Percentiles rank a stretch among this genome's conserved stretches.
phyloP scores from a whole-genome alignment of 2,888 invertebrate species.

The Sisyra nigra region DNA sequence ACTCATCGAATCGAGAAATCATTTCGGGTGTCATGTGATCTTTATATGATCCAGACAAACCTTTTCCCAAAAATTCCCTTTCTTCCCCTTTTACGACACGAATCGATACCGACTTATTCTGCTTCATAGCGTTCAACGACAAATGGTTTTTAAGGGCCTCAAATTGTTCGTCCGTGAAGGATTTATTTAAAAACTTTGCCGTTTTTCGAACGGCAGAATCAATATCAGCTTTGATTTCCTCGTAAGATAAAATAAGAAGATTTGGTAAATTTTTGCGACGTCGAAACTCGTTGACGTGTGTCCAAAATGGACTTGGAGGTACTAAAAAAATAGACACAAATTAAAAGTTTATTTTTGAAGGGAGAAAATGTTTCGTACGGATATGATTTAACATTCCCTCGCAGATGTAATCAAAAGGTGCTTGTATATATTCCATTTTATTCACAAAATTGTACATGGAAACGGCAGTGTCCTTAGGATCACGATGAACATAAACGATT shows the following conservation, averaged over 20 bases:
- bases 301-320: constrained; percentile 20
- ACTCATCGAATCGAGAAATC: constrained; percentile 1
- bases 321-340: constrained; percentile 17
- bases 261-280: constrained; percentile 14
- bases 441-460: background rate
- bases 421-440: too few species aligned
- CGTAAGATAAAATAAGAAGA: constrained; percentile 19
- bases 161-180: background rate
- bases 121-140: background rate
- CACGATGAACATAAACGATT: background rate
- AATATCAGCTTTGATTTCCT: constrained; percentile 24
- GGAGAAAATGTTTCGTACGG: too few species aligned
- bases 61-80: background rate
- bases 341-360: too few species aligned
- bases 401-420: too few species aligned
- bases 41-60: background rate
- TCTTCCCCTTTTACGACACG: background rate
- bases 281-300: constrained; percentile 18
- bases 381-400: too few species aligned
- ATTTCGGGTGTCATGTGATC: background rate
- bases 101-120: background rate
- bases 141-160: background rate
- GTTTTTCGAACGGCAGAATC: background rate
- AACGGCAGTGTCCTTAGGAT: constrained; percentile 2
- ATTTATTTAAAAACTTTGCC: background rate